Base-by-base conservation (phyloP, 1,140 invertebrate genomes). In the Eumeta japonica region DNA sequence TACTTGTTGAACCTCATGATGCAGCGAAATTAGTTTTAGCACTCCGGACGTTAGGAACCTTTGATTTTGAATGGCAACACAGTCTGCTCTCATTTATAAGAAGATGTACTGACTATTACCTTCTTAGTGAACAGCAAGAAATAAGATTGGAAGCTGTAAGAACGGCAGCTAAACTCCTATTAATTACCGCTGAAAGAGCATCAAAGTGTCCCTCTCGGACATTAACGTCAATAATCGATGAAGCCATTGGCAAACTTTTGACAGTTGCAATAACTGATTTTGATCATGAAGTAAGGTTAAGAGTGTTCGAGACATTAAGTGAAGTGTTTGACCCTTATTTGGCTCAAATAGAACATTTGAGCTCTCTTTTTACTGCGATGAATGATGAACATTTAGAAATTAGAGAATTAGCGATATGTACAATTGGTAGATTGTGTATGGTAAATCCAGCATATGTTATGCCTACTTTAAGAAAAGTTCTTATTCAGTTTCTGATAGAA, bases 301-400 rank as follows among this genome's bases (percentile, higher is more conserved):
- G 88, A 75, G 97, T 99, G 0, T 74, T 99, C 1, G 87, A 88
- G 29, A 95, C 93, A 0, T 60, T 57, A 13, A 92, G 98, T 67
- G 87, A 92, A 33, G 86, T 87, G 2, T 99, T 98, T 77, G 95
- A 99, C 60, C 84, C 84, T 24, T 91, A 98, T 70, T 72, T 99
- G 27, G 94, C 95, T 1, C 93, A 98, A 62, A 89, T 94, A 2
- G 94, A 98, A 62, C 97, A 94, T 52, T 73, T 99, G 0, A 90
- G 88, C 45, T 88, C 90, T 1, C 72, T 99, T 1, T 97, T 98
- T 64, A 85, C 98, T 3, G 90, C 92, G 0, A 82, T 99, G 51
- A 93, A 98, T 72, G 97, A 99, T 64, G 96, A 99, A 65, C 88
- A 93, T 39, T 94, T 94, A 63, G 94, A 98, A 71, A 96, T 99